A percentile compares a stretch with the other conserved stretches of the same genome.
phyloP scores from a whole-genome alignment of 2,113 vertebrate genomes.

The Riparia riparia region DNA sequence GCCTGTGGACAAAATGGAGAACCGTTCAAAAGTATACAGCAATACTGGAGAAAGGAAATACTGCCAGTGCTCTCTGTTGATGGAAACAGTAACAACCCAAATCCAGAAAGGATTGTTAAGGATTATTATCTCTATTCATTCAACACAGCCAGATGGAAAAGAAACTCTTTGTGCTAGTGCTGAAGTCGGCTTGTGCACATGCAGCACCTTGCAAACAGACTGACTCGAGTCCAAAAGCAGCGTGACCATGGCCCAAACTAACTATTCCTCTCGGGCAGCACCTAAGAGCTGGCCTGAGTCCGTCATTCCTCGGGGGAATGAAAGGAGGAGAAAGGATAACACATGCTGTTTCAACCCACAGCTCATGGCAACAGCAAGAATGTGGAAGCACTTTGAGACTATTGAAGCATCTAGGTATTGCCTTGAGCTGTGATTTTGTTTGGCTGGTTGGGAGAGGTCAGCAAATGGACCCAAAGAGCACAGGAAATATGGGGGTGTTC shows the following conservation, averaged over 20 bases:
- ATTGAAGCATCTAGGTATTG: not conserved
- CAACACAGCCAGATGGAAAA: not conserved
- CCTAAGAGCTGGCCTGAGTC: not conserved
- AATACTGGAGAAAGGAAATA: not conserved
- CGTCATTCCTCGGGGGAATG: not conserved
- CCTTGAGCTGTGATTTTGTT: not conserved
- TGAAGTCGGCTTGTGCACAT: not conserved
- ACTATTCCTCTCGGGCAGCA: not conserved
- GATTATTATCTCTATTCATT: not conserved
- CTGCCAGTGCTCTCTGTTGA: not conserved
- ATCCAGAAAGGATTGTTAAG: not conserved
- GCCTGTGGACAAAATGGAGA: slow-evolving; percentile 78
- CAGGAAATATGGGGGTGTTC: not conserved
- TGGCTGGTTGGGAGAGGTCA: not conserved
- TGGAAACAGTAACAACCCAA: not conserved
- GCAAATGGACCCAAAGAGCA: not conserved
- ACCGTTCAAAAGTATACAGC: not conserved
- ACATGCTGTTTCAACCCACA: not conserved
- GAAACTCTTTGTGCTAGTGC: not conserved
- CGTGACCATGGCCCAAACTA: not conserved
- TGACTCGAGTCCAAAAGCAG: not conserved
- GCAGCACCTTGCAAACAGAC: not conserved
- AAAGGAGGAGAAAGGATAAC: not conserved
- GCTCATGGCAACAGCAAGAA: not conserved
- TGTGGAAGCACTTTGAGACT: not conserved